Conservation (phyloP, 2,888 invertebrate genomes). For the Trissolcus japonicus region DNA sequence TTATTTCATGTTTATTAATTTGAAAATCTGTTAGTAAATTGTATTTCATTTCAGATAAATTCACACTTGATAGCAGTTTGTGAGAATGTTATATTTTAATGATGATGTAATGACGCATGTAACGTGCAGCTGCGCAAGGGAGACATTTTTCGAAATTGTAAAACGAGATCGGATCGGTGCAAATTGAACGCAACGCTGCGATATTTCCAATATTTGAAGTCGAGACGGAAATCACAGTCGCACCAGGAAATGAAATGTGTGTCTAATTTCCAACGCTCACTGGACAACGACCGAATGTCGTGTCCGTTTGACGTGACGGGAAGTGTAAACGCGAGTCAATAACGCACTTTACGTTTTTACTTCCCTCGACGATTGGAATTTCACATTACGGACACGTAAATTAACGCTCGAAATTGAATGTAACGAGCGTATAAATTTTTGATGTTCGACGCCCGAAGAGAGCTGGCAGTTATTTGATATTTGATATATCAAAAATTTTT, state of each 20-base stretch:
- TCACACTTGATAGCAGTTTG: neutral
- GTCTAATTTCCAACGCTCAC: constrained; percentile 73
- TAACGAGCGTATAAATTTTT: constrained; percentile 22
- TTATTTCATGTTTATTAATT: neutral
- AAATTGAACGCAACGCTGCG: constrained; percentile 68
- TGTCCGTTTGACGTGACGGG: constrained; percentile 55
- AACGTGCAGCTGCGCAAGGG: constrained; percentile 4
- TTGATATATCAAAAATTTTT: neutral
- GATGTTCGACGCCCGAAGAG: neutral
- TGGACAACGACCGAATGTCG: constrained; percentile 58
- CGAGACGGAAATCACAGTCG: constrained; percentile 72
- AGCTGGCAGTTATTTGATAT: neutral
- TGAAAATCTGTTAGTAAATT: neutral
- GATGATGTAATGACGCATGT: neutral
- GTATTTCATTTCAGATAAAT: neutral
- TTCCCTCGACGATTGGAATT: constrained; percentile 28
- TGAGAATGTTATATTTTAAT: neutral
- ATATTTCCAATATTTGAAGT: constrained; percentile 74
- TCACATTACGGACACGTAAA: constrained; percentile 16
- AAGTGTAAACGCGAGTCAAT: constrained; percentile 50
- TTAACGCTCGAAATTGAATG: constrained; percentile 20
- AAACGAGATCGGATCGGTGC: constrained; percentile 68
- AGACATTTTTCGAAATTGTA: constrained; percentile 59
- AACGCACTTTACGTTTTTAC: constrained; percentile 48
- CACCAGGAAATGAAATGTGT: constrained; percentile 75